A percentile compares a stretch with the other conserved stretches of the same genome.
Conservation (phyloP, 2,113 vertebrate species). For the Tauraco erythrolophus region DNA sequence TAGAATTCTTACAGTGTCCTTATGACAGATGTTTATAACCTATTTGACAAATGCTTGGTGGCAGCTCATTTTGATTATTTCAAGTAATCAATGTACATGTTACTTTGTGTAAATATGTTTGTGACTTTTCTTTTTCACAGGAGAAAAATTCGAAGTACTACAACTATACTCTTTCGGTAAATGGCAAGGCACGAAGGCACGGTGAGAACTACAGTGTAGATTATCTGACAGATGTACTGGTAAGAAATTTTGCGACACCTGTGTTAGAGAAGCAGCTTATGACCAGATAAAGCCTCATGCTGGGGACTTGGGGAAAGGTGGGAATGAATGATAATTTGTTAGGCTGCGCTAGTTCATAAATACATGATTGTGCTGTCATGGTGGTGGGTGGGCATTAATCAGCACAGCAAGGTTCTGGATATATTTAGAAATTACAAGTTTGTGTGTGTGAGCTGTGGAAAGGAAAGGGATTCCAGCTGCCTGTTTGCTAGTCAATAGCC, state of each 20-base stretch:
- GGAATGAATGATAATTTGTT: background rate
- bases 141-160: conserved; percentile 98
- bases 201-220: conserved; percentile 92
- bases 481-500: background rate
- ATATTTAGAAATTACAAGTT: background rate
- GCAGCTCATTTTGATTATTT: background rate
- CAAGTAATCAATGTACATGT: fast-evolving
- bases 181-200: conserved; percentile 88
- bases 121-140: conserved; percentile 67
- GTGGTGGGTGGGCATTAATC: background rate
- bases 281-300: background rate
- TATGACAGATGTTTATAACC: background rate
- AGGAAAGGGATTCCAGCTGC: background rate
- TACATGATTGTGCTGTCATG: fast-evolving
- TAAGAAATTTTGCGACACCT: conserved; percentile 69
- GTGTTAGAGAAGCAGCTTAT: background rate
- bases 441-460: background rate
- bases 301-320: background rate
- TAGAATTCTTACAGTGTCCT: background rate
- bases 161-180: conserved; percentile 96
- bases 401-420: background rate
- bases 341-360: background rate
- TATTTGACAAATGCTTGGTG: background rate
- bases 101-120: background rate
- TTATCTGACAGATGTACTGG: conserved; percentile 96